Evolutionary conservation across 2,797 vertebrate species (phyloP).

Genomic region (Acanthornis magna): DNA sequence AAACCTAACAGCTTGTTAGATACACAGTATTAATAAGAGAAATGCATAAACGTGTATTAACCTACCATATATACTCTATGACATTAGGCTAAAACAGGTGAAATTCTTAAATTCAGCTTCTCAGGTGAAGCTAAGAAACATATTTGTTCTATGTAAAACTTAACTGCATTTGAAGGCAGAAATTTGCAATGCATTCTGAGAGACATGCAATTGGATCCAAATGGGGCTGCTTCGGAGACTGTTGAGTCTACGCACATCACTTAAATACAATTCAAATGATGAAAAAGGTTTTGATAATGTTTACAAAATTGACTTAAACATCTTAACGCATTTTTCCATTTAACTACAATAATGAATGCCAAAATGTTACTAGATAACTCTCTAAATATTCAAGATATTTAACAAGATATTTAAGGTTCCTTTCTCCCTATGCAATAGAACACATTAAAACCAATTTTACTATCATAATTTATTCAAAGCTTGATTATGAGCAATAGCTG

Average conservation of each 20-base stretch:
- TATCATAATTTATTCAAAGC: slow-evolving; percentile 72
- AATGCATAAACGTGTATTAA: neutral
- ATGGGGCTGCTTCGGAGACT: neutral
- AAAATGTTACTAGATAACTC: slow-evolving; percentile 52
- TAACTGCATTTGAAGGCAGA: slow-evolving; percentile 29
- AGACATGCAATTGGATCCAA: slow-evolving; percentile 15
- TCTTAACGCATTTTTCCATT: slow-evolving; percentile 46
- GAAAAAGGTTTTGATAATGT: slow-evolving; percentile 47
- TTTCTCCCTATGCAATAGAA: slow-evolving; percentile 51
- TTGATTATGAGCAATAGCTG: slow-evolving; percentile 73
- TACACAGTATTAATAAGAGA: slow-evolving; percentile 20
- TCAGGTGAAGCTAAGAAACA: neutral
- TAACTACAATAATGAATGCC: slow-evolving; percentile 41
- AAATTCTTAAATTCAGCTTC: neutral
- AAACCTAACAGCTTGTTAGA: slow-evolving; percentile 26
- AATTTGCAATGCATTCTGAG: slow-evolving; percentile 28
- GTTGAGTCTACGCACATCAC: neutral
- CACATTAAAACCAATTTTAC: slow-evolving; percentile 73
- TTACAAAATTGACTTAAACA: slow-evolving; percentile 62
- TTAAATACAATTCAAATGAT: slow-evolving; percentile 32
- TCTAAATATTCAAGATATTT: slow-evolving; percentile 66
- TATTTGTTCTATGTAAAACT: neutral
- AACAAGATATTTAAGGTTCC: slow-evolving; percentile 60
- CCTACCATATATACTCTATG: neutral
- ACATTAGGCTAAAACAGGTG: slow-evolving; percentile 26